Base-by-base conservation (phyloP, 2,888 invertebrate genomes). In the Cheilosia grossa region DNA sequence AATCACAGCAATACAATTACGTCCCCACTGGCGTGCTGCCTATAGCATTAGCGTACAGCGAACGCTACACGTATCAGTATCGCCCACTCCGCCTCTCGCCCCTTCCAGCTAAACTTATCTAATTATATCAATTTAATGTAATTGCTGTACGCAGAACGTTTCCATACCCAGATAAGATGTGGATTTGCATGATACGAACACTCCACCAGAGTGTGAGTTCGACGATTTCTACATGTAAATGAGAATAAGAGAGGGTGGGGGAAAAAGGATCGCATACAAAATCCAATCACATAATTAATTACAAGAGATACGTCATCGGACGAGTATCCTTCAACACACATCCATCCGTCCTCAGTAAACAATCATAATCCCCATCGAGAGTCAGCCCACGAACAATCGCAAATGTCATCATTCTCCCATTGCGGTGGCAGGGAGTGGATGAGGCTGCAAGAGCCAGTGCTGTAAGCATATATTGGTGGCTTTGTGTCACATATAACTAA, bases 251-350 rank as follows among this genome's bases (percentile, higher is more conserved):
- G 21, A 54, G n/a, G 47, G n/a, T n/a, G n/a, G 10, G 49, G 21
- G 1, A 19, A 30, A 37, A 66, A 49, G 6, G 2, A 2, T 9
- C 33, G 7, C 30, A 21, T n/a, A 2, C 58, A 64, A 70, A 59
- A 70, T 61, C 53, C 67, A 79, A 79, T 69, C 73, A 73, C 66
- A 73, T 69, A 79, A 83, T 73, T 83, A 83, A 83, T 79, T 79
- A 72, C 66, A 10, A 51, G 42, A 17, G 63, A 66, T 63, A 70
- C 49, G 27, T 58, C 47, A 66, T 58, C 42, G 40, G 64, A 56
- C 27, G 49, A 42, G 24, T 24, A 64, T 49, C 66, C 56, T 58
- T 58, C 15, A n/a, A 44, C 10, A 44, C n/a, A 33, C 13, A 53
- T 15, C 21, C 33, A 30, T 53, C 10, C 51, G 33, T 13, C n/a